Evolutionary conservation across 30 jellyfish, hydroid and myxozoan genomes (phyloP).

Genomic region (Turritopsis rubra): DNA sequence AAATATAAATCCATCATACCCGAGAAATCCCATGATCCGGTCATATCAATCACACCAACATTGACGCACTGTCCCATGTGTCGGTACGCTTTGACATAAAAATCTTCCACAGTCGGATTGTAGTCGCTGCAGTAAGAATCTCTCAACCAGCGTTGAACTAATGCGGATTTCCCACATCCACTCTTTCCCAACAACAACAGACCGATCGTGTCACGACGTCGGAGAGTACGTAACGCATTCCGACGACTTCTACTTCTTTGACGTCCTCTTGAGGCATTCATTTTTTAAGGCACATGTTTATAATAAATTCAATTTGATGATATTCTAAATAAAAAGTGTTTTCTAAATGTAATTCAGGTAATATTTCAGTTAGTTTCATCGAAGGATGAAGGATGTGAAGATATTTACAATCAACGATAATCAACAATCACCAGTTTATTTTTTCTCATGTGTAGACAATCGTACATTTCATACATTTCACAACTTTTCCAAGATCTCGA

Average conservation of each 20-base stretch:
- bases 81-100: constrained; percentile 23
- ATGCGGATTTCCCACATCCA: constrained; percentile 21
- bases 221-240: constrained; percentile 27
- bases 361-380: too few species aligned
- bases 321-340: not conserved
- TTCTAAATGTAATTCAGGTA: not conserved
- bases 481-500: too few species aligned
- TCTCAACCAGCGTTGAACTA: constrained; percentile 22
- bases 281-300: too few species aligned
- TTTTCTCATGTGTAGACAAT: too few species aligned
- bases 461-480: too few species aligned
- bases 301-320: not conserved
- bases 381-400: too few species aligned
- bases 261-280: constrained; percentile 1
- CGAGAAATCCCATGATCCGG: constrained; percentile 38
- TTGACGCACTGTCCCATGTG: constrained; percentile 36
- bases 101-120: constrained; percentile 35
- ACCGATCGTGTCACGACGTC: constrained; percentile 33
- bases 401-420: too few species aligned
- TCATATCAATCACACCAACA: constrained; percentile 38
- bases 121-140: constrained; percentile 11
- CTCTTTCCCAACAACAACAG: constrained; percentile 24
- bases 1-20: constrained; percentile 29
- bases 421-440: too few species aligned
- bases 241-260: constrained; percentile 25